phyloP scores from a whole-genome alignment of 2,888 invertebrate species.

The Bombylius discolor region DNA sequence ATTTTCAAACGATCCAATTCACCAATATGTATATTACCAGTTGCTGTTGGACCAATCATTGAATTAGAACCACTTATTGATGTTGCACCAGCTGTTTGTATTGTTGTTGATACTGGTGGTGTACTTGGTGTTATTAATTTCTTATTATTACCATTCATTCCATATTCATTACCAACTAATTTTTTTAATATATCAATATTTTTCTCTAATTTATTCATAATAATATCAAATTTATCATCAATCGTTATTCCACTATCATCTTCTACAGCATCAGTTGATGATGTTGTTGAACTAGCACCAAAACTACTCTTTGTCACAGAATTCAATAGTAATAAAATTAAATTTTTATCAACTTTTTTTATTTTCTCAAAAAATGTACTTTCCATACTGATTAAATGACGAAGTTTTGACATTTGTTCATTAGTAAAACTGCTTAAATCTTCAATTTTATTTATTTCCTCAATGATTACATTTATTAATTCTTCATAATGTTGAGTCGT shows the following conservation, averaged over 20 bases:
- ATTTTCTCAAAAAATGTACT: constrained; percentile 30
- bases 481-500: constrained; percentile 5
- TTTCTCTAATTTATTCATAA: constrained; percentile 29
- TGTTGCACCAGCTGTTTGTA: not conserved
- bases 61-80: not conserved
- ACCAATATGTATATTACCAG: not conserved
- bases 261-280: not conserved
- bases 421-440: constrained; percentile 22
- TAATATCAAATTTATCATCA: constrained; percentile 18
- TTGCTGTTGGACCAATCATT: not conserved
- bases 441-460: constrained; percentile 30
- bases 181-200: constrained; percentile 33
- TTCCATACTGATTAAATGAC: constrained; percentile 24
- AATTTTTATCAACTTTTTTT: constrained; percentile 30
- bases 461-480: constrained; percentile 17
- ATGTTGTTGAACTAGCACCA: not conserved
- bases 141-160: not conserved
- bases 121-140: not conserved
- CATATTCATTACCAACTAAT: constrained; percentile 22
- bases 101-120: not conserved
- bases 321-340: constrained; percentile 29
- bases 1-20: constrained; percentile 10
- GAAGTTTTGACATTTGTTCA: constrained; percentile 23
- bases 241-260: not conserved
- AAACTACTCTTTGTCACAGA: constrained; percentile 21